A percentile compares a stretch with the other conserved stretches of the same genome.
phyloP scores from a whole-genome alignment of 2,113 vertebrate species.

The Ramphastos sulfuratus region DNA sequence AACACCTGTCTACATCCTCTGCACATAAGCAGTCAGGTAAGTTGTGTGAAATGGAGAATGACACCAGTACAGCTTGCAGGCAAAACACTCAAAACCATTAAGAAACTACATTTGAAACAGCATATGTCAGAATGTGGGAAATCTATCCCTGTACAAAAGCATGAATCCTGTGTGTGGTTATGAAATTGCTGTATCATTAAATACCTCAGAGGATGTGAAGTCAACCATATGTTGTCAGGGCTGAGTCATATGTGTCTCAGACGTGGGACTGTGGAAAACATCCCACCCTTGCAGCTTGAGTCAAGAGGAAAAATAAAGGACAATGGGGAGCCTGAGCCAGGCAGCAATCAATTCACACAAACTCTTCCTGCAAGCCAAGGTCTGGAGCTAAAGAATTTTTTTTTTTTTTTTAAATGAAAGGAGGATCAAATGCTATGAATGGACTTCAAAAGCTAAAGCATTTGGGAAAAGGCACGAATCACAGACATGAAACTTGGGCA shows the following conservation, averaged over 20 bases:
- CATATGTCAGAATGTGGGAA: neutral
- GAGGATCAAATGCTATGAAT: neutral
- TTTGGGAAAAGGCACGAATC: neutral
- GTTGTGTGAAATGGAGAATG: neutral
- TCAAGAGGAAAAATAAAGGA: neutral
- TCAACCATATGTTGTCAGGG: conserved; percentile 18
- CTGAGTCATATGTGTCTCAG: conserved; percentile 29
- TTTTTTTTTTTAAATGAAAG: neutral
- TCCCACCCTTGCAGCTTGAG: conserved; percentile 13
- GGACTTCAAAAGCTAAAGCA: neutral
- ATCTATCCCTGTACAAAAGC: neutral
- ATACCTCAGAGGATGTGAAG: conserved; percentile 51
- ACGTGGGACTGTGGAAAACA: neutral
- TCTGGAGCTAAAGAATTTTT: neutral
- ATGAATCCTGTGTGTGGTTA: neutral
- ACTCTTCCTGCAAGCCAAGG: neutral
- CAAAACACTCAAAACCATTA: neutral
- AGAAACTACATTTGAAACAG: neutral
- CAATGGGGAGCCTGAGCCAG: neutral
- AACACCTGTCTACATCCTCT: neutral
- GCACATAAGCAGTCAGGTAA: neutral
- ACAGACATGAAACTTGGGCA: neutral
- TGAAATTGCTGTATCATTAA: conserved; percentile 53
- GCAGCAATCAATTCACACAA: neutral
- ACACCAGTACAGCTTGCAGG: neutral